phyloP scores from a whole-genome alignment of 2,888 invertebrate genomes.

The Drosophila meridionalis region DNA sequence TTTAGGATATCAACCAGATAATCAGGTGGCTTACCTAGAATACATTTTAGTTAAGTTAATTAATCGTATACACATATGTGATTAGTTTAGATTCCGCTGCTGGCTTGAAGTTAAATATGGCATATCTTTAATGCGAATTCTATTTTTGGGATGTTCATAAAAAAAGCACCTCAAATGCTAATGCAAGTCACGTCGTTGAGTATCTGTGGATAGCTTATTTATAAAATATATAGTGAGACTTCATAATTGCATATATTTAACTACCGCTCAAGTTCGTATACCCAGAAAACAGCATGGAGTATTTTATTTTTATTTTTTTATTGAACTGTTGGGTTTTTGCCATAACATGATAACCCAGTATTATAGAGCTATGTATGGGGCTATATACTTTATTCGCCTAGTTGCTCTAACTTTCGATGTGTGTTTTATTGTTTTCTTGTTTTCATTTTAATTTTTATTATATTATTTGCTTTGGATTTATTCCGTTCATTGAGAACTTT shows the following conservation, averaged over 20 bases:
- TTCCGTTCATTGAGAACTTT: conserved; percentile 44
- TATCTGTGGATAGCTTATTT: conserved; percentile 5
- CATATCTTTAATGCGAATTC: conserved; percentile 38
- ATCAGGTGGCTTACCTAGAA: conserved; percentile 16
- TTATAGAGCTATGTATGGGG: conserved; percentile 1
- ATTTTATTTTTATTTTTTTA: conserved; percentile 23
- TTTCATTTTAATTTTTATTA: background rate
- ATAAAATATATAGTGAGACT: conserved; percentile 7
- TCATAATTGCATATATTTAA: conserved; percentile 19
- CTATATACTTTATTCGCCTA: conserved; percentile 28
- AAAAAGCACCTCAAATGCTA: background rate
- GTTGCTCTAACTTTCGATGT: conserved; percentile 29
- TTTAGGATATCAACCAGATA: conserved; percentile 20
- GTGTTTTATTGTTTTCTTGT: conserved; percentile 1
- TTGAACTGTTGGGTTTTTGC: conserved; percentile 24
- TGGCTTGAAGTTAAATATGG: background rate
- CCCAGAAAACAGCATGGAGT: conserved; percentile 18
- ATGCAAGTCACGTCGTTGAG: conserved; percentile 37
- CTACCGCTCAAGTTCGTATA: conserved; percentile 40
- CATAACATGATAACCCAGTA: conserved; percentile 26
- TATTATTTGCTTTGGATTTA: conserved; percentile 33
- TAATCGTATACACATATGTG: conserved; percentile 10
- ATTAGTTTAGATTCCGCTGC: background rate
- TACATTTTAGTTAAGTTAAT: conserved; percentile 5
- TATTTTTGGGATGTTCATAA: conserved; percentile 29